Evolutionary conservation across 2,888 invertebrate species (phyloP), one percentile per base, ranked within the genome.

Genomic region (Synergus gifuensis): DNA sequence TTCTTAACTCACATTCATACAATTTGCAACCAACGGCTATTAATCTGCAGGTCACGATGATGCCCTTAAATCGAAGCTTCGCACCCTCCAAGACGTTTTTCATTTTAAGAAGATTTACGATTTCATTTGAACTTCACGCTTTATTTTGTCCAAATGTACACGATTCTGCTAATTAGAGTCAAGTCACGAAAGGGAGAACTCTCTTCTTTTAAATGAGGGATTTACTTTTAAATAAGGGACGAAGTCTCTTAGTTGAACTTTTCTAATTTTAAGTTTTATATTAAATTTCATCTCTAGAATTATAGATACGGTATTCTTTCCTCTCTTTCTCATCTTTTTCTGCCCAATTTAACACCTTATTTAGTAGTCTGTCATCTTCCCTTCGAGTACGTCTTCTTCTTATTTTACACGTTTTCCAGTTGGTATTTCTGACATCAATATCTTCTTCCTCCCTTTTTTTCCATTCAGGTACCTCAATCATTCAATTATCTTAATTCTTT

Each of bases 1-100:
- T 85, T 83, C 87, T 85, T 84, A 85, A 84, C 85, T 81, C 84
- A 85, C 84, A 84, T 83, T 85, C 82, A 83, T 82, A 82, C 78
- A 84, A 83, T 86, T 86, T 85, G 85, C 84, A 85, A 86, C 85
- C 83, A 82, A 82, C 76, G 78, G 77, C 81, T 82, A 83, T 82
- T 77, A 81, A 82, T 83, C 82, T 73, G 36, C 54, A 73, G 73
- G 54, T 73, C 73, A 73, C 40, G 54, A 73, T 73, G 54, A 62
- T 62, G 62, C 28, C 18, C 62, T 62, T 62, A 42, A 76, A 62
- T 46, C 60, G 76, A 62, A 46, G 62, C 14, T 76, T 76, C 62
- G 22, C 62, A 73, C 54, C 54, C 73, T 54, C 18, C 36, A 4
- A 73, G 54, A 58, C 40, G 11, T 40, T 73, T 73, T 73, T 73